Percentiles rank a stretch among this genome's conserved stretches.
Conservation (phyloP, 2,113 vertebrate genomes). For the Pachyramphus minor region DNA sequence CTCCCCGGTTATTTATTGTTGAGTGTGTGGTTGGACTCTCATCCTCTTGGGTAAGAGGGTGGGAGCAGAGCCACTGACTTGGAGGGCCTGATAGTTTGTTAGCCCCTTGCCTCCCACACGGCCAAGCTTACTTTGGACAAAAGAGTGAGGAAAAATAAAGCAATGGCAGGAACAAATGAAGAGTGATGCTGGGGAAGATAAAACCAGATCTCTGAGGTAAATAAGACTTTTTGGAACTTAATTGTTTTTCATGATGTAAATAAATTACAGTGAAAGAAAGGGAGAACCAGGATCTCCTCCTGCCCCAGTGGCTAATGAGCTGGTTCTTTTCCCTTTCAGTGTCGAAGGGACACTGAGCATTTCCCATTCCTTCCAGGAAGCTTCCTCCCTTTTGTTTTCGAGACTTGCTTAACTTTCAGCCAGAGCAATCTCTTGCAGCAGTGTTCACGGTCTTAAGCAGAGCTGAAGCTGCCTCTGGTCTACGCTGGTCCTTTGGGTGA, state of each 20-base stretch:
- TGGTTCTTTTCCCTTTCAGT: neutral
- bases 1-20: conserved; percentile 55
- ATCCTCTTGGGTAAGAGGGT: neutral
- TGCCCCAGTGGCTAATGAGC: neutral
- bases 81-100: neutral
- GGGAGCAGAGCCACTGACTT: neutral
- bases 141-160: conserved; percentile 17
- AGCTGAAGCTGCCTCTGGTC: neutral
- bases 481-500: neutral
- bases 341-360: neutral
- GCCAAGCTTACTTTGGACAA: neutral
- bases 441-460: neutral
- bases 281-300: neutral
- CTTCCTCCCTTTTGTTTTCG: neutral
- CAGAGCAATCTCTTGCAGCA: neutral
- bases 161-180: conserved; percentile 20
- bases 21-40: neutral
- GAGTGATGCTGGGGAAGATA: conserved; percentile 34
- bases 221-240: conserved; percentile 41
- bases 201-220: conserved; percentile 43
- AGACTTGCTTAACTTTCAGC: neutral
- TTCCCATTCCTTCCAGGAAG: neutral
- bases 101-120: neutral
- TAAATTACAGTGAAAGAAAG: conserved; percentile 22
- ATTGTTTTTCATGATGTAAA: conserved; percentile 36